Evolutionary conservation across 1,140 invertebrate genomes (phyloP), one percentile per base, ranked within the genome.

Genomic region (Platyura marginata): DNA sequence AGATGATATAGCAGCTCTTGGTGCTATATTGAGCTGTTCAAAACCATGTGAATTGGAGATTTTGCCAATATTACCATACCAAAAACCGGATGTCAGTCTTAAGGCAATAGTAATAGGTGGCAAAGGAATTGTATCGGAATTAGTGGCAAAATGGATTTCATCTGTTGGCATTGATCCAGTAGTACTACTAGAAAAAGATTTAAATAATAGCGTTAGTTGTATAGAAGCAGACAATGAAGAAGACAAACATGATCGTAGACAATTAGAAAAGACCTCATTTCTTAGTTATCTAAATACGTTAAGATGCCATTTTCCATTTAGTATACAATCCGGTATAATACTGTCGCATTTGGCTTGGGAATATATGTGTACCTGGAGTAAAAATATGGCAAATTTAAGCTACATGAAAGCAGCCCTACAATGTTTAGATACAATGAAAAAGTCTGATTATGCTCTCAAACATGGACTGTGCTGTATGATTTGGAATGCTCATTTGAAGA

Each of bases 281-380:
- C 69, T 73, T 40, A 68, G 71, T 49, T 68, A 74, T 49, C 49
- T 81, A 5, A 65, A 66, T 10, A 51, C 79, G 18, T 60, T 86
- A 19, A 72, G 74, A 32, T 67, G 70, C 32, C 75, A 83, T 59
- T 92, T 93, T 59, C 88, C 88, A 1, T 77, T 87, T 44, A 92
- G 86, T 62, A 68, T 92, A 25, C 74, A 79, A 20, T 72, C 77
- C 22, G 77, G 80, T 51, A 73, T 81, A 23, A 59, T 94, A 21
- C 61, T 92, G 25, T 74, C 79, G 10, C 89, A 92, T 60, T 77
- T 91, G 66, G 77, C 75, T 49, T 94, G 89, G 90, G 87, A 93
- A 57, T 88, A 85, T 62, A 73, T 82, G 44, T 71, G 82, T 46
- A 70, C 71, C 41, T 94, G 89, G 89, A 80, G 81, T 56, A 85